Evolutionary conservation across 2,797 vertebrate genomes (phyloP), one percentile per base, ranked within the genome.

Genomic region (Antennarius maculatus): DNA sequence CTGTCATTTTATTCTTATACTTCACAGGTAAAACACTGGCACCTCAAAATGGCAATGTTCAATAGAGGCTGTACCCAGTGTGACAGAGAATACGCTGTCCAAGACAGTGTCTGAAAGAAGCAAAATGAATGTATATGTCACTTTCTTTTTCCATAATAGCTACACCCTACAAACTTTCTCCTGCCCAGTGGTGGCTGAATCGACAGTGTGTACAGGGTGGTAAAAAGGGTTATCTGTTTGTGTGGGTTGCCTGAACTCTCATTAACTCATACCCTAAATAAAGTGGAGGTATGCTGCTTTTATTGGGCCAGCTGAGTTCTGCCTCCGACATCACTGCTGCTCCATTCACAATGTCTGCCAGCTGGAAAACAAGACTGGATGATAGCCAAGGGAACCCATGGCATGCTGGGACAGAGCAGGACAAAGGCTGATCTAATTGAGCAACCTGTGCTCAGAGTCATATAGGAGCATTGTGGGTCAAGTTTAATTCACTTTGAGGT

Each of bases 211-310:
- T 27, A 34, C 58, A 37, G 61, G 14, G 55, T 6, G 62, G 71
- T 71, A 43, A 77, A 80, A 86, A 4, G 56, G 57, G 48, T 79
- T 67, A 74, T 84, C 81, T 82, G 77, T 83, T 80, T 78, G 68
- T 74, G 66, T 64, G 77, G 79, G 76, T 69, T 60, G 56, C 64
- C 61, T 74, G 50, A 1, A 74, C 59, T 79, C 76, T 79, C 72
- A 86, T 86, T 86, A 84, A 66, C 71, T 85, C 71, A 68, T 61
- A 80, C 82, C 72, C 69, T 77, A 65, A 82, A 72, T 60, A 83
- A 78, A 67, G 37, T 50, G 48, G 55, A 76, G 59, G 60, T 73
- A 65, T 34, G 61, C 61, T 53, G 67, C 54, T 82, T 86, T 87
- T 74, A 86, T 65, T 80, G 79, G 77, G 74, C 68, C 34, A 18